Percentiles rank a stretch among this genome's conserved stretches.
Evolutionary conservation across 2,113 vertebrate genomes (phyloP).

Genomic region (Athene noctua): DNA sequence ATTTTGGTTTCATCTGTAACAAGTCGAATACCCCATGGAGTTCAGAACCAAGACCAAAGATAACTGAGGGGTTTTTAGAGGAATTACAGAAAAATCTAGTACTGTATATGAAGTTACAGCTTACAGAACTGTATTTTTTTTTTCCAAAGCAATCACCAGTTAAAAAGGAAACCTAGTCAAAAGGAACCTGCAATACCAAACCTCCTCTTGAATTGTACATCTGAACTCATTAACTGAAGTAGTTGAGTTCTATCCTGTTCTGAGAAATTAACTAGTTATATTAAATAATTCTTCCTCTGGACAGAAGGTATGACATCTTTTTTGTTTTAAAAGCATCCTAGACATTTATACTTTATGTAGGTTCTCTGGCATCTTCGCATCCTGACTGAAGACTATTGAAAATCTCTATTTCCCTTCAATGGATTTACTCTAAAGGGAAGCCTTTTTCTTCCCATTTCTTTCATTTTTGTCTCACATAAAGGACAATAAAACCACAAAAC

Average conservation of each 20-base stretch:
- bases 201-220: background rate
- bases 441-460: background rate
- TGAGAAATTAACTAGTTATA: background rate
- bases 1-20: background rate
- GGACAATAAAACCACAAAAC: background rate
- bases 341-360: background rate
- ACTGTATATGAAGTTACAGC: background rate
- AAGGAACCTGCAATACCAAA: background rate
- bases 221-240: background rate
- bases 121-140: background rate
- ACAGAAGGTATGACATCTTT: background rate
- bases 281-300: background rate
- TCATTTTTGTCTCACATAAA: background rate
- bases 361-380: background rate
- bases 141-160: background rate
- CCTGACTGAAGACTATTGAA: background rate
- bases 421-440: background rate
- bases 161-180: background rate
- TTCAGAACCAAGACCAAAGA: rapidly evolving
- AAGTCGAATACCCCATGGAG: background rate
- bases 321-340: background rate
- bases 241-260: background rate
- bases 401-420: background rate
- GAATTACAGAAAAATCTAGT: background rate
- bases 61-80: background rate